Percentiles rank a stretch among this genome's conserved stretches.
These are phyloP conservation scores for Strigamia maritima DNA, from an alignment of 2,888 invertebrate genomes.

Conservation along the genomic window DNA sequence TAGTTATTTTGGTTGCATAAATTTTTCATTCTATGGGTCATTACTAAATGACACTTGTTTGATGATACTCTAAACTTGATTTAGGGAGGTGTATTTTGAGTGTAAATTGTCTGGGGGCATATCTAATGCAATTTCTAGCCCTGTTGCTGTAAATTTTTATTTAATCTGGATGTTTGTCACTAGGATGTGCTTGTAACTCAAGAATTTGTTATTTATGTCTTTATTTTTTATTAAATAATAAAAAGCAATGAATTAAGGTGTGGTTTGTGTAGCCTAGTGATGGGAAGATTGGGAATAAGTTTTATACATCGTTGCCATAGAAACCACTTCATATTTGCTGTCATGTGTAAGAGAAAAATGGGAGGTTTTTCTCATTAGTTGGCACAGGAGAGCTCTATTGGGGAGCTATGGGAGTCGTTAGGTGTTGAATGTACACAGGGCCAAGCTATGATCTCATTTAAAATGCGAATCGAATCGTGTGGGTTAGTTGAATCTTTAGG, in stretches of 20 bases:
- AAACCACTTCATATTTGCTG: background rate
- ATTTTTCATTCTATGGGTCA: no score
- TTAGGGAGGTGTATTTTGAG: background rate
- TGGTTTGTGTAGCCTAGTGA: background rate
- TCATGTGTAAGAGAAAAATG: slow-evolving; percentile 10
- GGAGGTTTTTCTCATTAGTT: slow-evolving; percentile 15
- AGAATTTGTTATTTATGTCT: background rate
- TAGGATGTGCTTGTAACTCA: background rate
- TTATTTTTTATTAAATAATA: background rate
- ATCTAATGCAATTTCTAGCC: background rate
- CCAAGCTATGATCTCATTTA: slow-evolving; percentile 2
- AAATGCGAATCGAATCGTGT: slow-evolving; percentile 15
- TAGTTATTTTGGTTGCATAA: no score
- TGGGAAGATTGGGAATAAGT: background rate
- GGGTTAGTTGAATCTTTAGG: background rate
- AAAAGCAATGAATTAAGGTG: background rate
- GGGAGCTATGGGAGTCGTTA: slow-evolving; percentile 15
- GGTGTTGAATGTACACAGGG: slow-evolving; percentile 10
- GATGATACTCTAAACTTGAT: background rate
- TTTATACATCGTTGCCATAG: background rate
- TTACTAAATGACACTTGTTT: background rate
- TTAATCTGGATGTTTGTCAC: background rate
- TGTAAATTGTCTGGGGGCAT: background rate
- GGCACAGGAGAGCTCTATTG: slow-evolving; percentile 15
- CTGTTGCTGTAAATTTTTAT: background rate